phyloP scores from a whole-genome alignment of 2,797 vertebrate genomes.

The Hapalemur alaotrensis region DNA sequence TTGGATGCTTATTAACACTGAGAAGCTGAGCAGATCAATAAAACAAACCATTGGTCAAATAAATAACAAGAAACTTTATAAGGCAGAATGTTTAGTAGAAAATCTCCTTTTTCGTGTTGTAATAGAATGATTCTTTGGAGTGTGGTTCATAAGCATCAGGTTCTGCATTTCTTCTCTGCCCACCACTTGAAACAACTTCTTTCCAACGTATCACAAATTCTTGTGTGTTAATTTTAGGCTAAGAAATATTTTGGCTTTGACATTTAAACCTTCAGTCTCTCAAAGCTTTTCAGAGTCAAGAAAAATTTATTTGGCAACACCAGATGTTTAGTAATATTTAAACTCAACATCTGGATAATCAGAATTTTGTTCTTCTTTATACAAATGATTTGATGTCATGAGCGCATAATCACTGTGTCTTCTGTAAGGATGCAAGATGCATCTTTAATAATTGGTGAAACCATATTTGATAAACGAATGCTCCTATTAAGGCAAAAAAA shows the following conservation, averaged over 20 bases:
- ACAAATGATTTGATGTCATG: conserved; percentile 5
- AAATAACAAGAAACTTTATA: not conserved
- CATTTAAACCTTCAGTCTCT: not conserved
- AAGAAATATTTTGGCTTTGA: conserved; percentile 33
- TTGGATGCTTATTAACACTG: not conserved
- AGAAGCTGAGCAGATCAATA: not conserved
- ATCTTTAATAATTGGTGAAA: not conserved
- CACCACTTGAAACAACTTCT: not conserved
- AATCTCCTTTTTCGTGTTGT: not conserved
- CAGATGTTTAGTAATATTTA: conserved; percentile 32
- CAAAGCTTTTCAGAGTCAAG: not conserved
- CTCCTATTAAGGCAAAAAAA: not conserved
- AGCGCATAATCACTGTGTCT: not conserved
- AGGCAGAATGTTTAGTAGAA: not conserved
- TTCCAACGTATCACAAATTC: not conserved
- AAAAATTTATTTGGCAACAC: not conserved
- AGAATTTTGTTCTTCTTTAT: not conserved
- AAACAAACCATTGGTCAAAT: not conserved
- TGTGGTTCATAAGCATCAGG: not conserved
- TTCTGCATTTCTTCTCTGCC: not conserved
- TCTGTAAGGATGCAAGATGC: not conserved
- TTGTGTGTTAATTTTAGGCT: conserved; percentile 29
- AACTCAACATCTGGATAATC: conserved; percentile 47
- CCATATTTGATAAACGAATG: not conserved
- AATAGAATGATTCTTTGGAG: not conserved